Conservation (phyloP, 2,888 invertebrate genomes). For the Napeogenes sylphis region DNA sequence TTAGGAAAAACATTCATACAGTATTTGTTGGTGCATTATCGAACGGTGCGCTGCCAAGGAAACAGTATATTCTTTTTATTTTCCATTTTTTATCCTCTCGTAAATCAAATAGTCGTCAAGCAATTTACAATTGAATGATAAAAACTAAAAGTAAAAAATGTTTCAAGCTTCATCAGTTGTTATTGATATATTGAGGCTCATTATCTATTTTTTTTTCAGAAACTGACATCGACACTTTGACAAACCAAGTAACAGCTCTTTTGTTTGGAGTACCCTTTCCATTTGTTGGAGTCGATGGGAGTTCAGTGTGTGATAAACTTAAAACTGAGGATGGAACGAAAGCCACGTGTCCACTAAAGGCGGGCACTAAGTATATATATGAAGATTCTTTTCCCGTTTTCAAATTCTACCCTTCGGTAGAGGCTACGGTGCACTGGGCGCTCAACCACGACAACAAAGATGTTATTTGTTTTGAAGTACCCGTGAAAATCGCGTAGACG, state of each 20-base stretch:
- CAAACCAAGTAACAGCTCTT: constrained; percentile 79
- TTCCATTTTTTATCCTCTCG: no score
- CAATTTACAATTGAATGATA: no score
- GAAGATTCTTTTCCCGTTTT: constrained; percentile 80
- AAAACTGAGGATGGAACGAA: constrained; percentile 76
- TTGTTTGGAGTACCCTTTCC: constrained; percentile 82
- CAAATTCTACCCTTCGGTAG: constrained; percentile 69
- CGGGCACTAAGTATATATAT: constrained; percentile 82
- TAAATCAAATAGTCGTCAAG: no score
- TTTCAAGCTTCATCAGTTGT: no score
- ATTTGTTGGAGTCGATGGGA: constrained; percentile 86
- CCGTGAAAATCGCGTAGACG: constrained; percentile 74
- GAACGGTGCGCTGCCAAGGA: no score
- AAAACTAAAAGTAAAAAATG: no score
- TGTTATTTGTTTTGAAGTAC: constrained; percentile 82
- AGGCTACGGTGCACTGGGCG: constrained; percentile 81
- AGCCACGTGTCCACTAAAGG: constrained; percentile 82
- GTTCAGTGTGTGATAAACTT: constrained; percentile 81
- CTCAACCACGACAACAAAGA: constrained; percentile 65
- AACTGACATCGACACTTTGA: constrained; percentile 71
- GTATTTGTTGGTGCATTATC: no score
- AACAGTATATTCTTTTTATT: no score
- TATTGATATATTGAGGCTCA: no score
- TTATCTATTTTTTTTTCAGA: constrained; percentile 53
- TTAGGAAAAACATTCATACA: no score